phyloP scores from a whole-genome alignment of 2,113 vertebrate genomes.

The Atrichornis clamosus region DNA sequence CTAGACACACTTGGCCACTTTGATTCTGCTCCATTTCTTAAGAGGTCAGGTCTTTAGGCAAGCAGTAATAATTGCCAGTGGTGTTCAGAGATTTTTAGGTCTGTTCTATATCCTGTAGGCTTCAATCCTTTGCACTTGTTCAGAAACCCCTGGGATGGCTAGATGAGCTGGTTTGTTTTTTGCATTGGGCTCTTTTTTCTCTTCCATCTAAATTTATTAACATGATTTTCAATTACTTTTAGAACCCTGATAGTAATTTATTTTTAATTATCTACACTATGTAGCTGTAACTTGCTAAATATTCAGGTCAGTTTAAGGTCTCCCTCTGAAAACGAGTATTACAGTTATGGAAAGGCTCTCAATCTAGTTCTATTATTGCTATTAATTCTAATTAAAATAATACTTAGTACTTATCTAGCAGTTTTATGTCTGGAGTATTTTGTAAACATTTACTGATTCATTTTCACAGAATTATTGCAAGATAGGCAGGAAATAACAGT shows the following conservation, averaged over 20 bases:
- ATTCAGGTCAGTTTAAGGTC: constrained; percentile 53
- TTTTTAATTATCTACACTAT: constrained; percentile 51
- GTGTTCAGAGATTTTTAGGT: constrained; percentile 10
- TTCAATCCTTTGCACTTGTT: not conserved
- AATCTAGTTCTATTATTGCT: constrained; percentile 14
- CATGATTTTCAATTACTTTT: constrained; percentile 56
- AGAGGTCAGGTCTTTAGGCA: constrained; percentile 20
- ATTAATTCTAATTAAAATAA: constrained; percentile 44
- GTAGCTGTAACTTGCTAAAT: constrained; percentile 52
- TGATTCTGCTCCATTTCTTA: constrained; percentile 36
- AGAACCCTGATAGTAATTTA: constrained; percentile 47
- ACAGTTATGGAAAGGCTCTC: constrained; percentile 3
- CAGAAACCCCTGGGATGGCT: not conserved
- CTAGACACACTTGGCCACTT: not conserved
- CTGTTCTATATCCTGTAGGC: not conserved
- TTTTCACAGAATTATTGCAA: constrained; percentile 14
- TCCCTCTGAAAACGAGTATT: not conserved
- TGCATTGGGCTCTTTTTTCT: not conserved
- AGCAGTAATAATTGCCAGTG: not conserved
- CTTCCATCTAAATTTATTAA: constrained; percentile 42
- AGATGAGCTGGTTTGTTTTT: not conserved
- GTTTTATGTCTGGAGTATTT: constrained; percentile 29
- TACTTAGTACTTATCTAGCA: constrained; percentile 2
- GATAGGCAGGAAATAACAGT: not conserved
- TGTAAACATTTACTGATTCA: constrained; percentile 33